Base-by-base conservation (phyloP, 1,140 invertebrate species). In the Leptinotarsa lineolata region DNA sequence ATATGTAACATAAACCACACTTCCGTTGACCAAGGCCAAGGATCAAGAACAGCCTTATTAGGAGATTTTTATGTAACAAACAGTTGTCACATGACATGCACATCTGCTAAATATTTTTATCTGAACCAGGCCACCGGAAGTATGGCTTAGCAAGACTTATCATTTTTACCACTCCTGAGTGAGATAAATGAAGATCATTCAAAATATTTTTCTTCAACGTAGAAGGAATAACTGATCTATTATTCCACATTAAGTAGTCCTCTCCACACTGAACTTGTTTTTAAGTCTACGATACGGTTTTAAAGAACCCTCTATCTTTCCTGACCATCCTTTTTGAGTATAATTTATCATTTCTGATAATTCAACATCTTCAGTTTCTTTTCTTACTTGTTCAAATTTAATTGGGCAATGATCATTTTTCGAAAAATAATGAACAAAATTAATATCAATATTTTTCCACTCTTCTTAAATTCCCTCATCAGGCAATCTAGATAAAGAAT, bases 401-500 rank as follows among this genome's bases (percentile, higher is more conserved):
- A 46, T 46, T 12, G 45, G 45, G 15, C 1, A 2, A 46, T 46
- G 11, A 16, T 48, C 46, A 16, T 48, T 48, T 13, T 6, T 48
- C 16, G 46, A 48, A 16, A 48, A 48, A 16, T 48, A 48, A 48
- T 48, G 3, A 16, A 48, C 16, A 16, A 16, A 48, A 48, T 48
- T 48, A 13, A 48, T 16, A 48, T 48, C 46, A 48, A 48, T 2
- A 48, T 48, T 48, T 16, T 16, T 16, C 46, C 46, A 48, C 16
- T 48, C 46, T 48, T 8, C 46, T 48, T 48, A 0, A 48, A 4
- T 16, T 16, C 11, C 4, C 46, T 12, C 8, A 4, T 4, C 0
- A 63, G 60, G 60, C 22, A 61, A 61, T 18, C 60, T 12, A 21
- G 60, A 61, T 3, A 61, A 61, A 18, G 18, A 61, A 61, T 61